Percentiles rank a stretch among this genome's conserved stretches.
Conservation (phyloP, 2,888 invertebrate genomes). For the Drosophila ezoana region DNA sequence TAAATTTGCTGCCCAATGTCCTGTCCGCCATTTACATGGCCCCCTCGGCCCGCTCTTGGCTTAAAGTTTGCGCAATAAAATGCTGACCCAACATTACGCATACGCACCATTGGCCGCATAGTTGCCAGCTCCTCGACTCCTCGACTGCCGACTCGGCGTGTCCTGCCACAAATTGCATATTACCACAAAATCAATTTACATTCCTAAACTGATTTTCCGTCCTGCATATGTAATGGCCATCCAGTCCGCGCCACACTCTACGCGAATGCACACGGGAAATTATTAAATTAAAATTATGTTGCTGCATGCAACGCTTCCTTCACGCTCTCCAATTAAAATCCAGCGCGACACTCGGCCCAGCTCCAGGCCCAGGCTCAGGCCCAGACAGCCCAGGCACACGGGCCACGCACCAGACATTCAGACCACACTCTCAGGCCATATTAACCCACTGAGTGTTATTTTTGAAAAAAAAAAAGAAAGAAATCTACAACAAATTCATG, state of each 20-base stretch:
- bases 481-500: no score
- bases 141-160: background rate
- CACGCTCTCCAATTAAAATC: conserved; percentile 66
- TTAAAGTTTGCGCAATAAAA: conserved; percentile 59
- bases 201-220: conserved; percentile 76
- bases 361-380: conserved; percentile 8
- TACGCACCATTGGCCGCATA: conserved; percentile 71
- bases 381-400: conserved; percentile 1
- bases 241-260: conserved; percentile 6
- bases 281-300: conserved; percentile 80
- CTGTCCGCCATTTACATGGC: conserved; percentile 15
- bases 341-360: conserved; percentile 38
- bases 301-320: conserved; percentile 64
- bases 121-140: conserved; percentile 13
- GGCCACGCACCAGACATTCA: conserved; percentile 9
- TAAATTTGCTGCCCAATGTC: conserved; percentile 46
- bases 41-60: conserved; percentile 20
- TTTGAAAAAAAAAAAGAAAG: no score
- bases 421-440: no score
- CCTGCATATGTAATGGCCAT: conserved; percentile 57
- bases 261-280: conserved; percentile 66
- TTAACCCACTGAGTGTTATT: no score
- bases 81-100: conserved; percentile 64
- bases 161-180: conserved; percentile 69
- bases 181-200: conserved; percentile 79